Conservation (phyloP, 2,113 vertebrate genomes). For the Orientallactaga bullata region DNA sequence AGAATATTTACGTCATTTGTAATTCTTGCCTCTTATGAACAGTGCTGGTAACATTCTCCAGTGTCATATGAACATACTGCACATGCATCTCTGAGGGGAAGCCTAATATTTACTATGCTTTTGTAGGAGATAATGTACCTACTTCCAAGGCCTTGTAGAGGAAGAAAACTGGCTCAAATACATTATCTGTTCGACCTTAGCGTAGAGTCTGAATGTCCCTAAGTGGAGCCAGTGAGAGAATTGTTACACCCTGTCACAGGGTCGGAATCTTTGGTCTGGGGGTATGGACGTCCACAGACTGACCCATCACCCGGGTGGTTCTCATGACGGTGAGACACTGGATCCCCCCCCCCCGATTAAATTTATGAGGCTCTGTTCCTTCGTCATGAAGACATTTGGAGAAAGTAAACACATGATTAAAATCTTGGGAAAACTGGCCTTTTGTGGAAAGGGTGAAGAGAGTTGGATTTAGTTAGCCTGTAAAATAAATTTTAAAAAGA, state of each 20-base stretch:
- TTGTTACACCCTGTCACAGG: background rate
- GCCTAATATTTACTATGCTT: background rate
- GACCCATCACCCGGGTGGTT: background rate
- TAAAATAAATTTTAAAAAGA: background rate
- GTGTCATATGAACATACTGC: background rate
- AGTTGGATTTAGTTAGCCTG: background rate
- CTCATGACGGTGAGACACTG: background rate
- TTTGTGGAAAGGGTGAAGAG: constrained; percentile 6
- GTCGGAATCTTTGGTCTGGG: background rate
- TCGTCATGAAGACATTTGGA: constrained; percentile 12
- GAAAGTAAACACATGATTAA: background rate
- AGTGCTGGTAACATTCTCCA: background rate
- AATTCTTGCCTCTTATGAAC: background rate
- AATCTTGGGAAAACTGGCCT: background rate
- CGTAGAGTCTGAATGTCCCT: background rate
- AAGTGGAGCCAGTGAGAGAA: background rate
- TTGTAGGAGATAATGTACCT: background rate
- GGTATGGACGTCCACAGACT: background rate
- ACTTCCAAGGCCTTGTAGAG: background rate
- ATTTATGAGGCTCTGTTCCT: background rate
- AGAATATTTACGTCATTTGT: background rate
- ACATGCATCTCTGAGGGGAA: background rate
- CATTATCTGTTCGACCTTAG: background rate
- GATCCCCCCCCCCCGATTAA: too few relatives aligned
- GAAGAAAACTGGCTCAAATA: background rate